Base-by-base conservation (phyloP, 2,797 vertebrate genomes). In the Paedocypris micromegethes region DNA sequence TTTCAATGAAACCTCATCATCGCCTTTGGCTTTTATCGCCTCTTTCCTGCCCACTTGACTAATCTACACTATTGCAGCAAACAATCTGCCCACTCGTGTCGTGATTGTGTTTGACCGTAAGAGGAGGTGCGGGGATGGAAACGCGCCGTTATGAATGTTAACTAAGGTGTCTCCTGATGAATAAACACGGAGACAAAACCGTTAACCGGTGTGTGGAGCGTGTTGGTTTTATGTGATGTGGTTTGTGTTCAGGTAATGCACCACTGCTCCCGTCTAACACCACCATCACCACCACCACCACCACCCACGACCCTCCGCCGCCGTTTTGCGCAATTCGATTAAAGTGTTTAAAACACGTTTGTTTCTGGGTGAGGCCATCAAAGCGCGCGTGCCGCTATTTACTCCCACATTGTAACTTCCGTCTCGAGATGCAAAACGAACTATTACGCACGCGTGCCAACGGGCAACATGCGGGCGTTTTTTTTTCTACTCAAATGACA, bases 111-210 rank as follows among this genome's bases (percentile, higher is more conserved):
- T 46, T 68, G 38, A 9, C 6, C 42, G 38, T 46, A 1, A n/a
- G 50, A 8, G 66, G 51, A 55, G 61, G 7, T 59, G 63, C 59
- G 63, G 6, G 48, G 44, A 56, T 54, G 67, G 39, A 9, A 64
- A 59, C 40, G 52, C 6, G 73, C 61, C 57, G 66, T 51, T 66
- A 48, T 46, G 23, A 61, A 60, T 65, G 8, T 64, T 9, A 60
- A 68, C 63, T 4, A 67, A 45, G 50, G n/a, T 57, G 68, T 43
- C 23, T 46, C 54, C 43, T 56, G 39, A 41, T 9, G 37, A 60
- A 72, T 44, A 8, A 9, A 52, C 6, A 41, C 42, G 1, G 41
- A 37, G 52, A 9, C 6, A 44, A 9, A 43, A 4, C 8, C 4
- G 51, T 54, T 55, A 46, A 45, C 51, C 5, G 23, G 23, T 23